Percentiles rank a stretch among this genome's conserved stretches.
These are phyloP conservation scores for Ophion costatus DNA, from an alignment of 2,888 invertebrate species.

Conservation along the genomic window DNA sequence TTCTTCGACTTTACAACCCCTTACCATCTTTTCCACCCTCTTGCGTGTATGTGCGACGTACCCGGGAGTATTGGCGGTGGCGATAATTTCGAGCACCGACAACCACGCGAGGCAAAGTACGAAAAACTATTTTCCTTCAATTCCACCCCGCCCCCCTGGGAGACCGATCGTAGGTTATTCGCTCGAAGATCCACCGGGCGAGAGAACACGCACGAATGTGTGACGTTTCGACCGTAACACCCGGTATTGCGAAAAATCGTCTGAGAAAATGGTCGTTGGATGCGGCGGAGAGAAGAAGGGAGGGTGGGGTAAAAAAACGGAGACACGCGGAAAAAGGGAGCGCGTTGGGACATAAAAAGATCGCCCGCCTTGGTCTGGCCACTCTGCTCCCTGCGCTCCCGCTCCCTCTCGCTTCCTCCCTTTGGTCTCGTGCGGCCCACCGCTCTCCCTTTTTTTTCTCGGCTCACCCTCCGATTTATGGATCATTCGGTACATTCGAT, in stretches of 20 bases:
- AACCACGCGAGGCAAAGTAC: not conserved
- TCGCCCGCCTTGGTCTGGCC: slow-evolving; percentile 74
- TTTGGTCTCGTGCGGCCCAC: slow-evolving; percentile 36
- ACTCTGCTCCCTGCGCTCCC: slow-evolving; percentile 30
- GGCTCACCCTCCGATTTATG: slow-evolving; percentile 80
- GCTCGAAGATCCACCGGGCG: not conserved
- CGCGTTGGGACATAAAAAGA: slow-evolving; percentile 83
- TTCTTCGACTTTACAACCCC: slow-evolving; percentile 49
- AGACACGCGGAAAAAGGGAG: slow-evolving; percentile 74
- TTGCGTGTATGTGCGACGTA: slow-evolving; percentile 12
- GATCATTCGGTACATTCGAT: slow-evolving; percentile 82
- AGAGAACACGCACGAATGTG: slow-evolving; percentile 9
- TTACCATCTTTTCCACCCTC: slow-evolving; percentile 44
- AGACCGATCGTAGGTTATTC: not conserved
- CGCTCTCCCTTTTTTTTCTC: slow-evolving; percentile 54
- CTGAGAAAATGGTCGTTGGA: slow-evolving; percentile 20
- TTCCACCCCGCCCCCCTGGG: not conserved
- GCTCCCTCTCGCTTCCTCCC: slow-evolving; percentile 13
- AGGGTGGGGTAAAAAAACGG: slow-evolving; percentile 69
- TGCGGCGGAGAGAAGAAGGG: slow-evolving; percentile 6
- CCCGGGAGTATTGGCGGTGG: not conserved
- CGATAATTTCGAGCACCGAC: slow-evolving; percentile 3
- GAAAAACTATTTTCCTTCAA: not conserved
- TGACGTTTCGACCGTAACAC: slow-evolving; percentile 2
- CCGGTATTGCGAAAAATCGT: slow-evolving; percentile 33